Percentiles rank a stretch among this genome's conserved stretches.
Evolutionary conservation across 2,113 vertebrate species (phyloP).

Genomic region (Passer montanus): DNA sequence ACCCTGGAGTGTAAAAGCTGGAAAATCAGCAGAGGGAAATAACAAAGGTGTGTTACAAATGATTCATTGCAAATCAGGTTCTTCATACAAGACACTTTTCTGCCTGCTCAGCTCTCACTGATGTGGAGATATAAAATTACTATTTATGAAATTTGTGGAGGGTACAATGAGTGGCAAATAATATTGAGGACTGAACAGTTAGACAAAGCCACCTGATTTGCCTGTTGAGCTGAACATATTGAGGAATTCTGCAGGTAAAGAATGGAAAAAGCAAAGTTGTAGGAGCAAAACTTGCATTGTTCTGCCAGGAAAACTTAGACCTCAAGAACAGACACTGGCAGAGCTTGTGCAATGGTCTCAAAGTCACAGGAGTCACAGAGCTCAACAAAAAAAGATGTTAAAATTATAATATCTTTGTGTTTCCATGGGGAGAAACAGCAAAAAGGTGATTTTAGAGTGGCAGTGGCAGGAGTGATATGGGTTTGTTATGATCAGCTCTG

Average conservation of each 20-base stretch:
- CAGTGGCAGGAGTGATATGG: neutral
- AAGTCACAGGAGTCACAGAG: neutral
- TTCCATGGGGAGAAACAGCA: neutral
- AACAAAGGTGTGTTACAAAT: slow-evolving; percentile 24
- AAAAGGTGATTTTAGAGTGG: neutral
- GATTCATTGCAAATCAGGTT: slow-evolving; percentile 11
- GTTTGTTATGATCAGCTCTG: neutral
- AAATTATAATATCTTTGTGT: neutral
- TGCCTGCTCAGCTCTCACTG: slow-evolving; percentile 16
- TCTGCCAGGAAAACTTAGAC: neutral
- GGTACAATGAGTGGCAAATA: neutral
- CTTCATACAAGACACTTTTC: neutral
- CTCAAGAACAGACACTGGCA: neutral
- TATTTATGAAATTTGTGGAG: neutral
- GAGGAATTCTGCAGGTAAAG: neutral
- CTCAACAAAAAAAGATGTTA: neutral
- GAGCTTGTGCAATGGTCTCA: neutral
- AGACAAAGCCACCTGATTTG: neutral
- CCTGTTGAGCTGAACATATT: neutral
- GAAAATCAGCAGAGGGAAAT: slow-evolving; percentile 25
- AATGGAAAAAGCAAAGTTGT: neutral
- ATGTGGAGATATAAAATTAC: neutral
- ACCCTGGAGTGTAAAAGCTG: neutral
- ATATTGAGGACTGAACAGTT: neutral
- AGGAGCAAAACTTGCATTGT: neutral